These are phyloP conservation scores for Periophthalmus modestus DNA, from an alignment of 2,113 vertebrate species.

Conservation along the genomic window DNA sequence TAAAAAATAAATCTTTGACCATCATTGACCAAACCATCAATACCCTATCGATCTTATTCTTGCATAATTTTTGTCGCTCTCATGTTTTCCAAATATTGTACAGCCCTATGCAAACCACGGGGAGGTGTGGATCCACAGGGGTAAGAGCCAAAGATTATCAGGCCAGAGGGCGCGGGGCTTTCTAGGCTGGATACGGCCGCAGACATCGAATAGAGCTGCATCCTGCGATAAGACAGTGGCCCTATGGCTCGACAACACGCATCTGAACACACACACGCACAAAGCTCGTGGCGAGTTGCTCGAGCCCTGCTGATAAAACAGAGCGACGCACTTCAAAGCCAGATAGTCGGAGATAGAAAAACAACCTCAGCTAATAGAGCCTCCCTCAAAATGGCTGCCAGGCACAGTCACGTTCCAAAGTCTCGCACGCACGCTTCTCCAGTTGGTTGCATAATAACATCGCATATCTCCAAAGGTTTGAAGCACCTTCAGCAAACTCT, in stretches of 20 bases:
- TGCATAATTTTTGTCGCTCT: not conserved
- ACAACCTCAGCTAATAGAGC: slow-evolving; percentile 56
- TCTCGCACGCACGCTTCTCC: slow-evolving; percentile 36
- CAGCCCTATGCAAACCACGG: slow-evolving; percentile 8
- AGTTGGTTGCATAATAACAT: slow-evolving; percentile 49
- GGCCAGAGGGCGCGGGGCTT: slow-evolving; percentile 51
- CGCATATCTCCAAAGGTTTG: slow-evolving; percentile 27
- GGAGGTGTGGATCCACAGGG: slow-evolving; percentile 32
- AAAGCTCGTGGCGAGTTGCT: slow-evolving; percentile 59
- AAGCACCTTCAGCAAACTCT: slow-evolving; percentile 55
- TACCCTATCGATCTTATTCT: not conserved
- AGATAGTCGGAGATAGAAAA: slow-evolving; percentile 66
- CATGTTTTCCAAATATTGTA: not conserved
- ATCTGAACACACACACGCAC: slow-evolving; percentile 3
- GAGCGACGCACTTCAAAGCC: slow-evolving; percentile 70
- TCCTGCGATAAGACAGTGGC: slow-evolving; percentile 64
- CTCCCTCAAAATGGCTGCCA: slow-evolving; percentile 68
- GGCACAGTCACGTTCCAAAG: slow-evolving; percentile 35
- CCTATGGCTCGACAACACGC: slow-evolving; percentile 55
- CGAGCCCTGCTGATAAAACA: slow-evolving; percentile 68
- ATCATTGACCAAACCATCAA: not conserved
- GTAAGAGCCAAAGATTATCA: slow-evolving; percentile 58
- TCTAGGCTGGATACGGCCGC: slow-evolving; percentile 48
- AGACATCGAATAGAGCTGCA: slow-evolving; percentile 60
- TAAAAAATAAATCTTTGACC: not conserved